Base-by-base conservation (phyloP, 2,113 vertebrate genomes). In the Chaetura pelagica region DNA sequence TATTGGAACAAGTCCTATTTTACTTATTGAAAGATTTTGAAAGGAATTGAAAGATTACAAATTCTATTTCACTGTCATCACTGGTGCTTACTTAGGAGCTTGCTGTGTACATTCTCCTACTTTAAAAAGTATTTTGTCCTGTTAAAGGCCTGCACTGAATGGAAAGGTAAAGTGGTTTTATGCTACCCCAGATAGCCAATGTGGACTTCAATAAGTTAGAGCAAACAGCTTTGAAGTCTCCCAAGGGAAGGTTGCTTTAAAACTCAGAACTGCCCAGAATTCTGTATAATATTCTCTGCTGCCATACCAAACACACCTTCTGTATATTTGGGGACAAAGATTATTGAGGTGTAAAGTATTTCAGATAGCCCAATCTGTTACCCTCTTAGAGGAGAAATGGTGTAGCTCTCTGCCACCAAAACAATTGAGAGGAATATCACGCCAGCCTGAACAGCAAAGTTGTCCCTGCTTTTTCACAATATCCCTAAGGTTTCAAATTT, bases 31-130 rank as follows among this genome's bases (percentile, higher is more conserved):
- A 69, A 66, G 62, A 61, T 40, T 61, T 40, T 40, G 40, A 42
- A 7, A 82, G 20, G 61, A 79, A 62, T 2, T 42, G 22, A 46
- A 69, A 67, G 62, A 61, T 40, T 61, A 72, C 6, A 64, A 79
- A 40, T 55, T 79, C 46, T 67, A 3, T 58, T 90, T 76, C 38
- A 35, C 46, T 38, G 27, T 78, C 52, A 59, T 48, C 61, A 59
- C 0, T 34, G 30, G 5, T 62, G 32, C 14, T 23, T 0, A 3
- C 24, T 57, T 72, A 71, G 67, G 8, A 44, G 38, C 21, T 72
- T 0, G 0, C 54, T 11, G 4, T 35, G 13, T n/a, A 24, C 4
- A 5, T 67, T 38, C 49, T 89, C 35, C 15, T 64, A 21, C 23
- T 73, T 49, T 18, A 84, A 84, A 59, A 19, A 75, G 35, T 35